Evolutionary conservation across 2,888 invertebrate genomes (phyloP), one percentile per base, ranked within the genome.

Genomic region (Nemapogon koenigi): DNA sequence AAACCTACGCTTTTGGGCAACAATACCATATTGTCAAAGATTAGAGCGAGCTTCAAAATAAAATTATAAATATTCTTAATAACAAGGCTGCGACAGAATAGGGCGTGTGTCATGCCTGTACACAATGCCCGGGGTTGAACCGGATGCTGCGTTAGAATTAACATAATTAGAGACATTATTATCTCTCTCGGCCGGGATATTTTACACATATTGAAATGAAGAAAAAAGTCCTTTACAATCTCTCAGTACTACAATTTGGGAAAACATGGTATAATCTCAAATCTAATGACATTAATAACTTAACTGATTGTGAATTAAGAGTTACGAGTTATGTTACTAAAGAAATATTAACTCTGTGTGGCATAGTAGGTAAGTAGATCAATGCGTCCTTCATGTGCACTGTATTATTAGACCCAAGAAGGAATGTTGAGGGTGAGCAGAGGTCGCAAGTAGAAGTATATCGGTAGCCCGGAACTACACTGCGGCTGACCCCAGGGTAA

Each of bases 371-470:
- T 55, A 47, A 49, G 44, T 45, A 54, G 67, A 67, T 76, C 66
- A 71, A 70, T 71, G 68, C 59, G 65, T 49, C 51, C 53, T 51
- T 55, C 62, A 63, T 62, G 66, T 66, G 66, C n/a, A n/a, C n/a
- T 69, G 72, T 75, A 71, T 73, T 75, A 75, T 75, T 75, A 75
- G 58, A 65, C 69, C 69, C 54, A 66, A 72, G 69, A 72, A 69
- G 76, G 76, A 73, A 73, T 72, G 71, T 51, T 51, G 55, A 50
- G 57, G 51, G 57, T 62, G 59, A 61, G 59, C 59, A 52, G 59
- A 58, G 73, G 72, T 72, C 70, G 67, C 56, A 57, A 55, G 60
- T 58, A 62, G 64, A 59, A 59, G 57, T 55, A 55, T 53, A 55
- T 53, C 62, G 59, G 68, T 67, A 68, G 70, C 63, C 37, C 27